Evolutionary conservation across 2,113 vertebrate genomes (phyloP), one percentile per base, ranked within the genome.

Genomic region (Todiramphus saurophagus): DNA sequence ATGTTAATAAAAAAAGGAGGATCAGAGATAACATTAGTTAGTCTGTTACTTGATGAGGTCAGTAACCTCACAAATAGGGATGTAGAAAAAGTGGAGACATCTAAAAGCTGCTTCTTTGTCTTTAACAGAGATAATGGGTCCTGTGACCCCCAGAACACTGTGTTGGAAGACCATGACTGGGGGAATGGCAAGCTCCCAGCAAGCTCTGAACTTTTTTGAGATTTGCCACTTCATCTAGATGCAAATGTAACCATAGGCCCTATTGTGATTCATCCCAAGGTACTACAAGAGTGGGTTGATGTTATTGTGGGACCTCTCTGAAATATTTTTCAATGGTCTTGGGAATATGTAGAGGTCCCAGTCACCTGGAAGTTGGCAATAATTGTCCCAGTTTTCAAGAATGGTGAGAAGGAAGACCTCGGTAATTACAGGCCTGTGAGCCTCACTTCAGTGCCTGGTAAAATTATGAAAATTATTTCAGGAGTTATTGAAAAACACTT

Each of bases 41-140:
- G 6, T 37, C 33, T 2, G 1, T 25, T 84, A 46, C 12, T 53
- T 25, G 10, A 44, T 63, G 37, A 72, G 35, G 31, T 62, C 1
- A 0, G 19, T 53, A 25, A 72, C 31, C 25, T 73, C 56, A 35
- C 25, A 48, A 58, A 58, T 16, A 69, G n/a, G 16, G 16, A 69
- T 1, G 1, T 19, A 82, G 16, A 33, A 15, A n/a, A 28, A 70
- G 7, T 0, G 1, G 18, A 60, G 11, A 15, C 4, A 12, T 48
- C 50, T 62, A 41, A 70, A 23, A 23, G 30, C 15, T 43, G 28
- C 7, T 43, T 82, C 18, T 9, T n/a, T 19, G 16, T 35, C 17
- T 85, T 39, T 39, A 39, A 33, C 41, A 66, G 4, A 2, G 5
- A 20, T 37, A 27, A 33, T n/a, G 23, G 28, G 9, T 18, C 17